A percentile compares a stretch with the other conserved stretches of the same genome.
phyloP scores from a whole-genome alignment of 2,797 vertebrate species.

The Apogon talboti region DNA sequence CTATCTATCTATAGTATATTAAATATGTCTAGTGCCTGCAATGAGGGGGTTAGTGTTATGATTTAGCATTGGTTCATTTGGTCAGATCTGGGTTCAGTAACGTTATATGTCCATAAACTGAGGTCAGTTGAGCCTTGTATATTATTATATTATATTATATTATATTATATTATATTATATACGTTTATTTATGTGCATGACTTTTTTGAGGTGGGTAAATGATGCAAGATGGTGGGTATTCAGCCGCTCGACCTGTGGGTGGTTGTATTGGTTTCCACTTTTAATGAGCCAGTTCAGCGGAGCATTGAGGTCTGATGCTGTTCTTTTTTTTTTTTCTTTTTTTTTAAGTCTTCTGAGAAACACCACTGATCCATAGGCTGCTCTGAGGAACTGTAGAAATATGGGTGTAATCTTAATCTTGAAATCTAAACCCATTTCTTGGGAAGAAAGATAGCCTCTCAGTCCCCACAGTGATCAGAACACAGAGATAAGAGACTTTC shows the following conservation, averaged over 20 bases:
- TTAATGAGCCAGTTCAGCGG: conserved; percentile 26
- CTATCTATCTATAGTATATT: too few relatives aligned
- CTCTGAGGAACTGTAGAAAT: conserved; percentile 28
- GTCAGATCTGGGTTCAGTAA: too few relatives aligned
- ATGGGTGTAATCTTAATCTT: conserved; percentile 1
- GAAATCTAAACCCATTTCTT: conserved; percentile 17
- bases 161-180: too few relatives aligned
- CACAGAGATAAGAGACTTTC: conserved; percentile 8
- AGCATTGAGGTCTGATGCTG: conserved; percentile 5
- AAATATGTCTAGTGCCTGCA: too few relatives aligned
- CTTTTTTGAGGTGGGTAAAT: too few relatives aligned
- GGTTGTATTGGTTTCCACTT: conserved; percentile 19
- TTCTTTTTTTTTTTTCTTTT: not conserved
- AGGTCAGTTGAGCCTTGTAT: too few relatives aligned
- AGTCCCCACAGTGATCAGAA: conserved; percentile 15
- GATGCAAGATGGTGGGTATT: not conserved
- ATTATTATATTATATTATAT: too few relatives aligned
- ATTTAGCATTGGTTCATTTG: too few relatives aligned
- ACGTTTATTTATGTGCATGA: too few relatives aligned
- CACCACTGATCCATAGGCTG: conserved; percentile 22
- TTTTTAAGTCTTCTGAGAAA: conserved; percentile 38
- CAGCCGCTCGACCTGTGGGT: not conserved
- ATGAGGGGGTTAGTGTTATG: too few relatives aligned
- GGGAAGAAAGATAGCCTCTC: conserved; percentile 6
- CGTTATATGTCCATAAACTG: too few relatives aligned